These are phyloP conservation scores for Cylindroiulus punctatus DNA, from an alignment of 2,888 invertebrate genomes.

Conservation along the genomic window DNA sequence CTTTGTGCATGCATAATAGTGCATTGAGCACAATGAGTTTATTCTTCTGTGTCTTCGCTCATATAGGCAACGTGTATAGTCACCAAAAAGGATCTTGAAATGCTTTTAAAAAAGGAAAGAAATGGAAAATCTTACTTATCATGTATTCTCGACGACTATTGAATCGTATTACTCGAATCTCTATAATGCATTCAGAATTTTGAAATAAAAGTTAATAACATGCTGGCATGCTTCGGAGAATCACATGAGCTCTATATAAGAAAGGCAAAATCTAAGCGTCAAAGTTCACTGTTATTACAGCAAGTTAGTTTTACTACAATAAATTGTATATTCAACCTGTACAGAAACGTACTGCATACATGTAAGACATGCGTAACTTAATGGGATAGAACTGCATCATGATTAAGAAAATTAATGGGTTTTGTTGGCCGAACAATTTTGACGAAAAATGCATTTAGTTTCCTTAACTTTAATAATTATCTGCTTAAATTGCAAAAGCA, in stretches of 20 bases:
- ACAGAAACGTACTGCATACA: neutral
- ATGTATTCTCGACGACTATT: neutral
- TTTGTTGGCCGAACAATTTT: neutral
- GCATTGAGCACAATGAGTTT: neutral
- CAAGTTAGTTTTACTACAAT: too few relatives aligned
- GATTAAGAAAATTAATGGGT: too few relatives aligned
- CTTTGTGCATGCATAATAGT: constrained; percentile 13
- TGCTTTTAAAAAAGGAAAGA: constrained; percentile 7
- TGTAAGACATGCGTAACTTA: neutral
- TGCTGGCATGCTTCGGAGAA: neutral
- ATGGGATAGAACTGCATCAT: neutral
- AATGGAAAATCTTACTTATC: neutral
- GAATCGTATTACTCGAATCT: neutral
- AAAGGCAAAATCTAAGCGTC: too few relatives aligned
- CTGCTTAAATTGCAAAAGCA: neutral
- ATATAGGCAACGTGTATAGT: neutral
- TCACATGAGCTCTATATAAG: neutral
- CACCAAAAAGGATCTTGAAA: neutral
- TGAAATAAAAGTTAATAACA: constrained; percentile 1
- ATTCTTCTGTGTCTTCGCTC: neutral
- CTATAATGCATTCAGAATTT: constrained; percentile 8
- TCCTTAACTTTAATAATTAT: neutral
- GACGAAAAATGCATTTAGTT: neutral
- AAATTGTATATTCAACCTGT: neutral
- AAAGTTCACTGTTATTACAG: too few relatives aligned